Evolutionary conservation across 2,797 vertebrate species (phyloP), one percentile per base, ranked within the genome.

Genomic region (Todus mexicanus): DNA sequence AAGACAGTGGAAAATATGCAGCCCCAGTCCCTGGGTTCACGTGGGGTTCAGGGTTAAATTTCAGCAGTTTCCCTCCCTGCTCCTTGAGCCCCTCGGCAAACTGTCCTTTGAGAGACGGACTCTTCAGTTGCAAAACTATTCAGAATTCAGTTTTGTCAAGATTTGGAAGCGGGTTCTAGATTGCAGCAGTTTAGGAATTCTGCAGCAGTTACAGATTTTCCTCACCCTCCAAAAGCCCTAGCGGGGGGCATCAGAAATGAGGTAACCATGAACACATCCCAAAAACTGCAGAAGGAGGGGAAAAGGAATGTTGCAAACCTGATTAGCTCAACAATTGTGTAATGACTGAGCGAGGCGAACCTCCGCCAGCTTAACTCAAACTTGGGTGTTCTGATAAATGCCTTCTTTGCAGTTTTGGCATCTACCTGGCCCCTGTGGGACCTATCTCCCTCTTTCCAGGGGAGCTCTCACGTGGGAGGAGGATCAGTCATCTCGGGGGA

Each of bases 31-130:
- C 48, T 95, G 96, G 87, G 97, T 98, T 98, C 97, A 97, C 11
- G 1, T 64, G 92, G 91, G 97, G 97, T 97, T 98, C 98, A 98
- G 93, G 81, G 82, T 96, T 96, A 96, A 96, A 97, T 92, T 96
- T 96, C 94, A 97, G 72, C 7, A 23, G 79, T 94, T 96, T 96
- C 94, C 93, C 83, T 95, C 94, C 87, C 68, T 91, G 74, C 47
- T 57, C 72, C 82, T 94, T 5, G 7, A 87, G 60, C 53, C 78
- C 15, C 66, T 95, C 17, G 6, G 53, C 84, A 94, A 93, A 94
- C 66, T 92, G 54, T 65, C 80, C 77, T 95, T 87, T 78, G 91
- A 92, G 93, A 96, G 63, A 83, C 6, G 4, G 88, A 69, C 61
- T 89, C 76, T 71, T 76, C 43, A 27, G 9, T 60, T 65, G 63